Evolutionary conservation across 2,888 invertebrate genomes (phyloP), one percentile per base, ranked within the genome.

Genomic region (Sturmia bella): DNA sequence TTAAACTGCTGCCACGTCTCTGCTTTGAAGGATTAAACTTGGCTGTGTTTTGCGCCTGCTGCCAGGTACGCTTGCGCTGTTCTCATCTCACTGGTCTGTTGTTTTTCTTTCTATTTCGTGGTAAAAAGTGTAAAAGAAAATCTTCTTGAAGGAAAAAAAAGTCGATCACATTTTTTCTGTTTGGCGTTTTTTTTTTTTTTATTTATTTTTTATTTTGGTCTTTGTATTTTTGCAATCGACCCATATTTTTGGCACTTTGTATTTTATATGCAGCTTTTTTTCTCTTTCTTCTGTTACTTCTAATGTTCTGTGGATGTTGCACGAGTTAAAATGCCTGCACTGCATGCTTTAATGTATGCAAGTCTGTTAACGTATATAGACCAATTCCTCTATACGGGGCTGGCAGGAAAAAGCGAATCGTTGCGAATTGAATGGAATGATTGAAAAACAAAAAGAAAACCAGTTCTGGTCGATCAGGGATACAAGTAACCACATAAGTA

Each of bases 161-260:
- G 88, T 89, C 89, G 89, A 89, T 89, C 88, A 88, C 66, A 88
- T 86, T 87, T 87, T 68, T 70, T 75, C 37, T 50, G 64, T 87
- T 87, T 88, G 82, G 32, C 21, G 12, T 13, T 12, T 56, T 19
- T 39, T n/a, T n/a, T n/a, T n/a, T n/a, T n/a, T n/a, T n/a, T n/a
- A n/a, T n/a, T n/a, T n/a, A n/a, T n/a, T n/a, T n/a, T n/a, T n/a
- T n/a, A 17, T 19, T 9, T 4, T 11, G 15, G 54, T 50, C 86
- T 24, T 32, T 61, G 54, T 59, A 59, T 61, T 79, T 88, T 87
- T 88, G 84, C 87, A 86, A 88, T 88, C 89, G 89, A 89, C 89
- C 89, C 89, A 89, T 89, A 89, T 89, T 89, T 69, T 69, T 69
- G 76, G 76, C 76, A 76, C 76, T 76, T 84, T 85, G 74, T 74